A percentile compares a stretch with the other conserved stretches of the same genome.
phyloP scores from a whole-genome alignment of 2,113 vertebrate species.

The Gasterosteus aculeatus region DNA sequence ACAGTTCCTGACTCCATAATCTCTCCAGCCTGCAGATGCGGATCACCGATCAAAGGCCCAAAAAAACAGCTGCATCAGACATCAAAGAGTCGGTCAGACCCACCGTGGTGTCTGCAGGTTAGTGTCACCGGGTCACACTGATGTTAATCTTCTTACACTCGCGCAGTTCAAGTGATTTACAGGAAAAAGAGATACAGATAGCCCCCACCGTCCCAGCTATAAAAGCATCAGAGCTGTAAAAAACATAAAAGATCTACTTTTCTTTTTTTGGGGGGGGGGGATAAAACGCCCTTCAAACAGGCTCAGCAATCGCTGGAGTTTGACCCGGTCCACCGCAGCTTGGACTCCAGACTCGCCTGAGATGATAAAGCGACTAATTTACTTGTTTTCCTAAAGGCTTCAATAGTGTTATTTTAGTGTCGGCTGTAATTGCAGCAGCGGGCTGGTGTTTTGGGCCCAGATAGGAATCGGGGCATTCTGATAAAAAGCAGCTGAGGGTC shows the following conservation, averaged over 20 bases:
- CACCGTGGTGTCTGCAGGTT: constrained; percentile 22
- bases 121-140: constrained; percentile 33
- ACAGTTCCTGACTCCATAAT: constrained; percentile 45
- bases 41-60: constrained; percentile 64
- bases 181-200: constrained; percentile 29
- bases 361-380: constrained; percentile 67
- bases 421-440: constrained; percentile 63
- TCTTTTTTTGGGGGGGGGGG: constrained; percentile 6
- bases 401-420: constrained; percentile 64
- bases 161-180: constrained; percentile 31
- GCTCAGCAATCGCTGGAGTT: constrained; percentile 46
- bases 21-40: constrained; percentile 57
- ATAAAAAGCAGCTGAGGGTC: constrained; percentile 72
- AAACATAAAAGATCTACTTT: constrained; percentile 35
- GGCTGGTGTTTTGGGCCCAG: constrained; percentile 48
- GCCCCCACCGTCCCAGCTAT: constrained; percentile 15
- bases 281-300: constrained; percentile 44
- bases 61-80: constrained; percentile 40
- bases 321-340: constrained; percentile 43
- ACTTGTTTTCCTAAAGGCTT: constrained; percentile 63
- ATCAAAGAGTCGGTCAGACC: constrained; percentile 36
- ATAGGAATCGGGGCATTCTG: constrained; percentile 48
- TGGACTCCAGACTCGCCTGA: constrained; percentile 54
- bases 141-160: constrained; percentile 22
- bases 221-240: constrained; percentile 28